Evolutionary conservation across 2,888 invertebrate genomes (phyloP).

Genomic region (Ophion obscuratus): DNA sequence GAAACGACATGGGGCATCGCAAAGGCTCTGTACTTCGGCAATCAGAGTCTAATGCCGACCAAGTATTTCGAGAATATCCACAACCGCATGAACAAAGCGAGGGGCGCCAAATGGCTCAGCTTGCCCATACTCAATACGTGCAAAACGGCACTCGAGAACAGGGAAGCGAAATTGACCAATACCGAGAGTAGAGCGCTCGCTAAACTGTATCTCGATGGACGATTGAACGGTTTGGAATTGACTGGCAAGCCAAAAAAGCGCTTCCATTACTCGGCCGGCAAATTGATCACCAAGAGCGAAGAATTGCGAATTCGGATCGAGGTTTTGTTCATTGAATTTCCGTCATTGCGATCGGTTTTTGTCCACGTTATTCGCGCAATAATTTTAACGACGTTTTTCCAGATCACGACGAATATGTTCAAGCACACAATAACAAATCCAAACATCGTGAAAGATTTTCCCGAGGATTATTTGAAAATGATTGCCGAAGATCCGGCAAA

Average conservation of each 20-base stretch:
- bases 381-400: slow-evolving; percentile 27
- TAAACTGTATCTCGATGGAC: slow-evolving; percentile 93
- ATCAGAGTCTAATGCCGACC: slow-evolving; percentile 92
- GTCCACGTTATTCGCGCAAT: neutral
- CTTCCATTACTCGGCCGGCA: neutral
- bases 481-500: slow-evolving; percentile 88
- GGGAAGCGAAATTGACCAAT: slow-evolving; percentile 83
- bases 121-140: slow-evolving; percentile 89
- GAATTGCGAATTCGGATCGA: slow-evolving; percentile 89
- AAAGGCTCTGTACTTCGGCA: slow-evolving; percentile 92
- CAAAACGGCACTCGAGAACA: slow-evolving; percentile 85
- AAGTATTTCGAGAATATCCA: slow-evolving; percentile 92
- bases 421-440: slow-evolving; percentile 88
- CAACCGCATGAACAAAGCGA: slow-evolving; percentile 90
- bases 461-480: slow-evolving; percentile 87
- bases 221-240: slow-evolving; percentile 92
- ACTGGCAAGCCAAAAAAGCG: neutral
- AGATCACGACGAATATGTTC: slow-evolving; percentile 88
- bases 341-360: slow-evolving; percentile 52
- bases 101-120: slow-evolving; percentile 90
- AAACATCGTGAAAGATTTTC: slow-evolving; percentile 90
- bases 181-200: slow-evolving; percentile 90
- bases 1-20: slow-evolving; percentile 95
- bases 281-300: slow-evolving; percentile 84
- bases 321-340: slow-evolving; percentile 69